These are phyloP conservation scores for Acrocyrtus sp. DNA, from an alignment of 2,888 invertebrate genomes.

Conservation along the genomic window DNA sequence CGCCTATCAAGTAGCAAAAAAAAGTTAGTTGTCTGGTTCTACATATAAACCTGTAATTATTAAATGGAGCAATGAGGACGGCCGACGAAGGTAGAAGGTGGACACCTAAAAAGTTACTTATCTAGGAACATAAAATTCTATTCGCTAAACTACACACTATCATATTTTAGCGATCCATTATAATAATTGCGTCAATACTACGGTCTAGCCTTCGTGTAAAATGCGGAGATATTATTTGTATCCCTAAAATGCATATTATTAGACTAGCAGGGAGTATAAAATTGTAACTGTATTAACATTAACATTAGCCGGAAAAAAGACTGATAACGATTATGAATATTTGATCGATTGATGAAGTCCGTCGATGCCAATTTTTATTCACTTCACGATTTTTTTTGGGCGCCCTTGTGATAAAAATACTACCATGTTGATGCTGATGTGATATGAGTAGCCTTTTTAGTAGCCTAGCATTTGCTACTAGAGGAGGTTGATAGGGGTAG, in stretches of 20 bases:
- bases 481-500: background rate
- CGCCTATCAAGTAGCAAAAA: background rate
- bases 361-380: background rate
- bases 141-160: no score
- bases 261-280: background rate
- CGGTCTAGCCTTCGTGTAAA: background rate
- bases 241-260: background rate
- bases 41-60: background rate
- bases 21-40: background rate
- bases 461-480: background rate
- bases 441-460: background rate
- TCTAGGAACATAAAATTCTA: background rate
- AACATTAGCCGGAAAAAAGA: background rate
- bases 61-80: constrained; percentile 39
- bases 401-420: constrained; percentile 15
- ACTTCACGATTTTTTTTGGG: constrained; percentile 3
- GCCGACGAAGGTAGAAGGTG: constrained; percentile 24
- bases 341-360: background rate
- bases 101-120: constrained; percentile 1
- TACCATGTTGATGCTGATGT: no score
- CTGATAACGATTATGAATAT: no score
- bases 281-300: background rate
- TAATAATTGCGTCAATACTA: background rate
- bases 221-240: background rate
- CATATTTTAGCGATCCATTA: no score